Base-by-base conservation (phyloP, 2,888 invertebrate genomes). In the Sphaeridia pumilis region DNA sequence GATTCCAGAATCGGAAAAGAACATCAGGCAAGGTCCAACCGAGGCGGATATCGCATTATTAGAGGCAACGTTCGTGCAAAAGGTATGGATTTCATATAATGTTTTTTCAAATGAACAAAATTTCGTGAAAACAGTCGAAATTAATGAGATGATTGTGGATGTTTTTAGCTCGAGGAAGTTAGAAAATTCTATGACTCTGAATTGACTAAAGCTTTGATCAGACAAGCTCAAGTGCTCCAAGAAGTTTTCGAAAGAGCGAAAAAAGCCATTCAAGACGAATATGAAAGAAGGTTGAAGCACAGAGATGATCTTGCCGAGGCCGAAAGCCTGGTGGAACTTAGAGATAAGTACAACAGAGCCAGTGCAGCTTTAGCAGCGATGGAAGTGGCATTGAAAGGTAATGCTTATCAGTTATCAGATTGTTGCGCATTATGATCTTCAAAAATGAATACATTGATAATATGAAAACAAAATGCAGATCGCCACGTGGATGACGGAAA, bases 301-400 rank as follows among this genome's bases (percentile, higher is more conserved):
- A 44, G 25, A 4, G 38, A 7, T 4, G 49, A 56, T 12, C 47
- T 60, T 22, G 44, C 51, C 3, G 60, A 60, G 28, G 57, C 60
- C 5, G 59, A 63, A 27, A 55, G 58, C 14, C 38, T 60, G 17
- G 63, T 60, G 2, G 63, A 63, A 27, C 48, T 63, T 14, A 35
- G 56, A 35, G 55, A 55, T 2, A 63, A 60, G 35, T 63, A 63
- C 36, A 55, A 46, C 14, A 52, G 59, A 47, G 63, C 60, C 3
- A 56, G 58, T 7, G 54, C 59, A 1, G 56, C 63, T 3, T 43
- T 63, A 5, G 56, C 57, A 12, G 60, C 60, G 3, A 63, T 63
- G 53, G 58, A 60, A 46, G 17, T 53, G 36, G 58, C 58, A 14
- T 49, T 63, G 7, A 55, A 58, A 52, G 59, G 63, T 63, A 31